These are phyloP conservation scores for Oligia fasciuncula DNA, from an alignment of 2,888 invertebrate genomes.

Conservation along the genomic window DNA sequence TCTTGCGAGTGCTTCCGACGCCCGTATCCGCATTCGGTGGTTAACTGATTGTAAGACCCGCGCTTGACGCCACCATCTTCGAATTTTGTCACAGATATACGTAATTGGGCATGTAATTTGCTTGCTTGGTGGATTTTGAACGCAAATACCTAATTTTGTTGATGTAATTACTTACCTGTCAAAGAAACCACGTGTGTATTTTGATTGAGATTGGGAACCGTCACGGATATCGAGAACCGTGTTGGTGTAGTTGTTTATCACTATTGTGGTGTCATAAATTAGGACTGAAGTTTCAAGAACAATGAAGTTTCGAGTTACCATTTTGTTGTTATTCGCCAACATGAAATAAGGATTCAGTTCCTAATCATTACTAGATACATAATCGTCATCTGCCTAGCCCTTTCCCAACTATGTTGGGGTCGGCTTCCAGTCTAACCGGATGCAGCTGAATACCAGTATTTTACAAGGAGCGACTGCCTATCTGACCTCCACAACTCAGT, in stretches of 20 bases:
- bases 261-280: not conserved
- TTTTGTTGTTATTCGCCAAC: not conserved
- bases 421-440: too few species aligned
- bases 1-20: conserved; percentile 71
- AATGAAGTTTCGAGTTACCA: not conserved
- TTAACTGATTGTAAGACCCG: conserved; percentile 69
- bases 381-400: too few species aligned
- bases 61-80: conserved; percentile 55
- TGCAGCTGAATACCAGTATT: too few species aligned
- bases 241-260: not conserved
- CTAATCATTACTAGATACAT: not conserved
- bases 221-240: too few species aligned
- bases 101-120: conserved; percentile 64
- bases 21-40: conserved; percentile 71
- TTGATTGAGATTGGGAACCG: not conserved
- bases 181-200: conserved; percentile 8
- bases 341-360: not conserved
- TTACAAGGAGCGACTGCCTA: too few species aligned
- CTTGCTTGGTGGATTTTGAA: conserved; percentile 43
- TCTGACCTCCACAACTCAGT: too few species aligned
- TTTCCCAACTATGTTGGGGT: too few species aligned
- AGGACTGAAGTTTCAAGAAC: not conserved
- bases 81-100: conserved; percentile 64
- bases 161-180: conserved; percentile 35
- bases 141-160: conserved; percentile 36